Conservation (phyloP, 2,888 invertebrate species). For the Crematogaster levior region DNA sequence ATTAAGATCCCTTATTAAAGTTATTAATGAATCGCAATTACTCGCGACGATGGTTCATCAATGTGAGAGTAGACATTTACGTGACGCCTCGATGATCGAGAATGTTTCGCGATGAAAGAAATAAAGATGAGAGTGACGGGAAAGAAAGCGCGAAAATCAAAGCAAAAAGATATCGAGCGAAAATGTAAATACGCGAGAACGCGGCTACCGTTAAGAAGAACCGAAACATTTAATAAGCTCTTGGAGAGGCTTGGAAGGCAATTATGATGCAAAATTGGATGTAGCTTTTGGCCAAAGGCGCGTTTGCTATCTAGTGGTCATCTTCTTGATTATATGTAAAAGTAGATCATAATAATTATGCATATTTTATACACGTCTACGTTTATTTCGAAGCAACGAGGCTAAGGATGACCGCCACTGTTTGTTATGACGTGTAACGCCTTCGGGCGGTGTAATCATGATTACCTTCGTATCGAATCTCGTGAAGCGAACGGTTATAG, state of each 20-base stretch:
- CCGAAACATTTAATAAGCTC: conserved; percentile 1
- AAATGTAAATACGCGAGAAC: conserved; percentile 40
- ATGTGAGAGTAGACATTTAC: conserved; percentile 3
- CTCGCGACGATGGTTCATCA: conserved; percentile 43
- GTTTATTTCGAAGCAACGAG: not conserved
- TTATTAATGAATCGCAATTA: conserved; percentile 66
- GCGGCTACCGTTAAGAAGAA: not conserved
- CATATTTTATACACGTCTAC: not conserved
- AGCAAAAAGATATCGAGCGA: conserved; percentile 34
- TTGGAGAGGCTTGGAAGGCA: not conserved
- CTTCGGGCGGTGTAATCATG: conserved; percentile 30
- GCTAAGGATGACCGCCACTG: conserved; percentile 29
- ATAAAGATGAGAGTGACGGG: conserved; percentile 15
- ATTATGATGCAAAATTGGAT: conserved; percentile 23
- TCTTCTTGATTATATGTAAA: not conserved
- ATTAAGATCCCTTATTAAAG: conserved; percentile 65
- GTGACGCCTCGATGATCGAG: not conserved
- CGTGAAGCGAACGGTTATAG: conserved; percentile 3
- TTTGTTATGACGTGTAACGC: conserved; percentile 31
- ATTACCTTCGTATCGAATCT: conserved; percentile 26
- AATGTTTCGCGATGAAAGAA: conserved; percentile 29
- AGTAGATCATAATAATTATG: conserved; percentile 2
- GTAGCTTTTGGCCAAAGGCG: not conserved
- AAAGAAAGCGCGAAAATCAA: conserved; percentile 34
- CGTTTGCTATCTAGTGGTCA: not conserved